phyloP scores from a whole-genome alignment of 37 sponge, comb jelly and placozoan species.

The Oscarella lobularis region DNA sequence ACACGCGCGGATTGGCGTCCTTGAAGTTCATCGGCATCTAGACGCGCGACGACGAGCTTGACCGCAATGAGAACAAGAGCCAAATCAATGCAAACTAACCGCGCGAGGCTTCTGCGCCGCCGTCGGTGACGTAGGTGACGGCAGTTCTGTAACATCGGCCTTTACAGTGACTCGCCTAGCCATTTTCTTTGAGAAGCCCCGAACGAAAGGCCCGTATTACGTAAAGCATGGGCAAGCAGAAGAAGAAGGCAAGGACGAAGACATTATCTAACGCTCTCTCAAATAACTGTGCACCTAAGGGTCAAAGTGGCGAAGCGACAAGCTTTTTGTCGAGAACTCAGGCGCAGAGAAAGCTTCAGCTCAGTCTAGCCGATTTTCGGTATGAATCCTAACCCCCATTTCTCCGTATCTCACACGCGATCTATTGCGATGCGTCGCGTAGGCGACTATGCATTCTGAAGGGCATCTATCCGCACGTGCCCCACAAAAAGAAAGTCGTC shows the following conservation, averaged over 20 bases:
- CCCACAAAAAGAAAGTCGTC: slow-evolving; percentile 71
- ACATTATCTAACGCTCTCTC: too few relatives aligned
- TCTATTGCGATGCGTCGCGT: too few relatives aligned
- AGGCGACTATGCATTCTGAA: slow-evolving; percentile 95
- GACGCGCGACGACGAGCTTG: too few relatives aligned
- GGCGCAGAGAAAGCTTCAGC: slow-evolving; percentile 80
- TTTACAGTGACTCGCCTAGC: too few relatives aligned
- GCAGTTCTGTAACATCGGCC: background rate
- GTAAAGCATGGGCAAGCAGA: too few relatives aligned
- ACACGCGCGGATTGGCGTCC: background rate
- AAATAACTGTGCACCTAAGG: too few relatives aligned
- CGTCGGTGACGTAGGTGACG: background rate
- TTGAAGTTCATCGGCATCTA: background rate
- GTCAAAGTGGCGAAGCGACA: slow-evolving; percentile 82
- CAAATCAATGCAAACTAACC: background rate
- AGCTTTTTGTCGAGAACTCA: slow-evolving; percentile 80
- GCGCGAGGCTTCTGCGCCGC: background rate
- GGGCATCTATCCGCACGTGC: slow-evolving; percentile 95
- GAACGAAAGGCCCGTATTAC: too few relatives aligned
- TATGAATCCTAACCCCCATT: slow-evolving; percentile 1
- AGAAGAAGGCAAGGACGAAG: too few relatives aligned
- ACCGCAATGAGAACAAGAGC: background rate
- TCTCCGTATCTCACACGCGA: background rate
- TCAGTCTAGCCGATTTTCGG: slow-evolving; percentile 84
- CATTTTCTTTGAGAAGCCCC: too few relatives aligned